Conservation (phyloP, 2,113 vertebrate genomes). For the Alaudala cheleensis region DNA sequence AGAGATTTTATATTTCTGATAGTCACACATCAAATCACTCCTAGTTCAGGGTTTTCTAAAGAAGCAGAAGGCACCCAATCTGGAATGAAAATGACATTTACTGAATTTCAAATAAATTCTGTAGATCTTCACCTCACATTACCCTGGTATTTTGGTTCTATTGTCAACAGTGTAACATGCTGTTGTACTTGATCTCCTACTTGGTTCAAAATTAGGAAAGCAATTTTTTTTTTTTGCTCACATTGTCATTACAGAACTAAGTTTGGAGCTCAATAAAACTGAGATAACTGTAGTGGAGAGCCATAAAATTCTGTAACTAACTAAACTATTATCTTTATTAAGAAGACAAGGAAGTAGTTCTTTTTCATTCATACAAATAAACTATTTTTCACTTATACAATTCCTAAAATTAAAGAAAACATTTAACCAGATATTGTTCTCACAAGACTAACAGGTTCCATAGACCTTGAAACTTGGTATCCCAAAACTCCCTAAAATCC, state of each 20-base stretch:
- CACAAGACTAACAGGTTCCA: neutral
- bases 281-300: neutral
- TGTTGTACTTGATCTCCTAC: conserved; percentile 16
- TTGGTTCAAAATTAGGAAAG: conserved; percentile 45
- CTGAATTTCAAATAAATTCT: conserved; percentile 3
- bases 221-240: neutral
- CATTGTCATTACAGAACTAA: neutral
- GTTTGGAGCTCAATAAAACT: neutral
- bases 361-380: neutral
- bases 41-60: conserved; percentile 27
- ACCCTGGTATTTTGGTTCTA: conserved; percentile 27
- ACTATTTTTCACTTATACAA: neutral
- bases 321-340: neutral
- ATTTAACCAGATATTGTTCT: neutral
- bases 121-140: neutral
- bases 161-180: conserved; percentile 14
- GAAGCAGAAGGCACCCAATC: conserved; percentile 33
- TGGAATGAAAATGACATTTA: conserved; percentile 35
- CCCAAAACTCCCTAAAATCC: neutral
- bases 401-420: neutral
- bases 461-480: neutral
- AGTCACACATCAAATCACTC: conserved; percentile 10
- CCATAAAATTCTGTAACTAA: neutral
- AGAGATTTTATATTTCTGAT: conserved; percentile 14
- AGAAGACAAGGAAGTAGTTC: neutral